Conservation (phyloP, 2,888 invertebrate species). For the Hyalella azteca region DNA sequence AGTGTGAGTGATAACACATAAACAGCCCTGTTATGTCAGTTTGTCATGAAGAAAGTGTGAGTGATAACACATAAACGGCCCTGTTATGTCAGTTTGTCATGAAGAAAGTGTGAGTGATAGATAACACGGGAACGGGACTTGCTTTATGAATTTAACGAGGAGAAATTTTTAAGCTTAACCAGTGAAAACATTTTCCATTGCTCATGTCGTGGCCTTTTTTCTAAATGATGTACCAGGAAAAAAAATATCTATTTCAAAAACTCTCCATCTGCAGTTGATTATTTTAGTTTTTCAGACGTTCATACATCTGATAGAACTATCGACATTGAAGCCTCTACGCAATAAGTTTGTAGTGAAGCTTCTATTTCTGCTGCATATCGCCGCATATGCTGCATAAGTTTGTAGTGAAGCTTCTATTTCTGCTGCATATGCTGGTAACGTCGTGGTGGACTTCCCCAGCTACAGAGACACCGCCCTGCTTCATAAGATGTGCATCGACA, state of each 20-base stretch:
- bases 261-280: too few relatives aligned
- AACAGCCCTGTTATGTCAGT: too few relatives aligned
- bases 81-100: too few relatives aligned
- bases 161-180: not conserved
- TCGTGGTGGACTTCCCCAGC: conserved; percentile 60
- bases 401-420: conserved; percentile 75
- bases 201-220: not conserved
- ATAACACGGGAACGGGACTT: not conserved
- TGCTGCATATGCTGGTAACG: conserved; percentile 70
- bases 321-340: conserved; percentile 3
- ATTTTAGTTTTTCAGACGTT: not conserved
- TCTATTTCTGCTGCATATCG: conserved; percentile 83
- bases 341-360: conserved; percentile 66
- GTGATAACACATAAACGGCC: too few relatives aligned
- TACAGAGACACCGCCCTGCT: conserved; percentile 59
- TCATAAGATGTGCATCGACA: conserved; percentile 51
- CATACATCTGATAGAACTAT: conserved; percentile 11
- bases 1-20: too few relatives aligned
- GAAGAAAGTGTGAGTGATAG: not conserved
- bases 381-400: conserved; percentile 62
- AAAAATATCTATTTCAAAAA: too few relatives aligned
- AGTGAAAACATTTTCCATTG: not conserved
- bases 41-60: not conserved
- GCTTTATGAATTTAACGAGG: too few relatives aligned
- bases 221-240: not conserved